Evolutionary conservation across 2,113 vertebrate species (phyloP), one percentile per base, ranked within the genome.

Genomic region (Mormyrus iriodes): DNA sequence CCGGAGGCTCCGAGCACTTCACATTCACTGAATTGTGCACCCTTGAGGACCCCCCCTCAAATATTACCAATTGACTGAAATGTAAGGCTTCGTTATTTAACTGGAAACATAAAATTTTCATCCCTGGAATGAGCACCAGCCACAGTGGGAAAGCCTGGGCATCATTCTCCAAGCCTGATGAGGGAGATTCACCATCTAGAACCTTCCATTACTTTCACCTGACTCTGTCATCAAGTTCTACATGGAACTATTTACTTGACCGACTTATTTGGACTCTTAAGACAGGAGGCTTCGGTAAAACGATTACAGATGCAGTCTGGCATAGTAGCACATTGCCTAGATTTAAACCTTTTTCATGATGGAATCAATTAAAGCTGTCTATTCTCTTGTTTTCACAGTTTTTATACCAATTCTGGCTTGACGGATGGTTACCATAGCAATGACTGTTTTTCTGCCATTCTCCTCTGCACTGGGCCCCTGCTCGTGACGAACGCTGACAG

Each of bases 361-460:
- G 0, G 46, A 52, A 82, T 27, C 12, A 89, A 44, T 55, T 55
- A 89, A 89, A 44, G 88, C 87, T 88, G 58, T 88, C 61, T 73
- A n/a, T 55, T 51, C 73, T 89, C 39, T 83, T 55, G 24, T 19
- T 55, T 84, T 89, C 52, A 55, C 88, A 44, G 31, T 44, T 53
- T 83, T 79, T 44, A 39, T 84, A 65, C 51, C 88, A 53, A 52
- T 84, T 84, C 76, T 84, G 39, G 76, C 35, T 44, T 83, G 76
- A 52, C 13, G 73, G 51, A 6, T 53, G 51, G 88, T 83, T 89
- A 4, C 76, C 88, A 89, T 89, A 61, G 88, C 31, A 49, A 89
- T 84, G 52, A 21, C 88, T 44, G 52, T 53, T 88, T 79, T 42
- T 46, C 31, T 19, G 51, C 15, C 49, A 5, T 12, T 88, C 42